Base-by-base conservation (phyloP, 2,797 vertebrate genomes). In the Odontamblyopus rebecca region DNA sequence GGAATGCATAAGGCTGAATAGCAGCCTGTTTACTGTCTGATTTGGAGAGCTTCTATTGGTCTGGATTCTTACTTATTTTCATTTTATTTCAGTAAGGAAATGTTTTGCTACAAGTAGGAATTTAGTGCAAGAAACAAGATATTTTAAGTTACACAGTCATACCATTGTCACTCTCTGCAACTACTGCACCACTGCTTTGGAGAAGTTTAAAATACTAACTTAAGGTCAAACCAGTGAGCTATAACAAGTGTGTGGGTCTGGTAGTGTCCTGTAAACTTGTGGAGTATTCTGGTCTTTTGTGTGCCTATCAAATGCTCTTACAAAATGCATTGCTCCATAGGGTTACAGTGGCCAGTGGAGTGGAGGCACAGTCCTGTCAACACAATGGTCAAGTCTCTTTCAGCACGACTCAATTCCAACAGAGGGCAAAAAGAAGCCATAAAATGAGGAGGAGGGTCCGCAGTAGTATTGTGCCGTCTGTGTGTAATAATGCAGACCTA, bases 361-460 rank as follows among this genome's bases (percentile, higher is more conserved):
- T 61, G 61, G 71, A 63, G 73, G 74, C 38, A 12, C 38, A 12
- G 74, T 80, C 41, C 76, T 64, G 77, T 81, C 83, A 75, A 68
- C 89, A 88, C 84, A 89, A 90, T 89, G 86, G 87, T 86, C 85
- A 84, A 86, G 82, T 80, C 85, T 89, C 87, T 89, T 85, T 86
- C 86, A 84, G 80, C 74, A 23, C 72, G 19, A 74, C 77, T 80
- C 80, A 69, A 73, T 85, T 81, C 81, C 76, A 72, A 63, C 74
- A 57, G 84, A 85, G 78, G 79, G 84, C 54, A 73, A 91, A 92
- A 91, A 92, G 85, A 90, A 90, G 87, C 80, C 84, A 75, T 87
- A 83, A 89, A 89, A 83, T 57, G 71, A 76, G 78, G 85, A 87
- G 87, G 87, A 79, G 83, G 88, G 83, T 77, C 69, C 61, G 23